phyloP scores from a whole-genome alignment of 2,888 invertebrate genomes.

The Hecatera dysodea region DNA sequence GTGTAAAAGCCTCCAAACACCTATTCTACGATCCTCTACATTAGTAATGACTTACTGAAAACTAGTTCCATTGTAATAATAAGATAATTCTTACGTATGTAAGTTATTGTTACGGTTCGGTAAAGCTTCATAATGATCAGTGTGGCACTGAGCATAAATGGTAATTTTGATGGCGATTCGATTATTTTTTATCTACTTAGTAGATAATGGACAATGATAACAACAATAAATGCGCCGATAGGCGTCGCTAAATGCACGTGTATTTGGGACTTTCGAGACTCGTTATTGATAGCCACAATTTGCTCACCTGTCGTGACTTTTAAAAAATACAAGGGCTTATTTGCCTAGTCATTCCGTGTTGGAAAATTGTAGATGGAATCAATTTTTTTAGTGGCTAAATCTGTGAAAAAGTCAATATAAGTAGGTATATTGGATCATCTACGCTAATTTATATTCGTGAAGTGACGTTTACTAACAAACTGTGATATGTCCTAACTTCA shows the following conservation, averaged over 20 bases:
- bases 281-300: constrained; percentile 25
- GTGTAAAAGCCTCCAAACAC: constrained; percentile 90
- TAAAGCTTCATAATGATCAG: constrained; percentile 83
- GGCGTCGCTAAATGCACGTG: constrained; percentile 30
- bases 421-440: constrained; percentile 36
- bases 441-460: constrained; percentile 44
- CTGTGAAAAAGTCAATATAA: constrained; percentile 25
- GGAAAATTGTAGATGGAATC: constrained; percentile 12
- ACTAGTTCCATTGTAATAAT: constrained; percentile 74
- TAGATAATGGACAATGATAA: constrained; percentile 62
- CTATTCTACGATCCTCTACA: constrained; percentile 84
- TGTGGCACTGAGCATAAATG: constrained; percentile 63
- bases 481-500: constrained; percentile 67
- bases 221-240: constrained; percentile 44
- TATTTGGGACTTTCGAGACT: constrained; percentile 24
- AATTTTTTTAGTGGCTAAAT: constrained; percentile 8
- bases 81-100: constrained; percentile 82
- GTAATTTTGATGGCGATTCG: constrained; percentile 56
- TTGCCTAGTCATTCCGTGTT: constrained; percentile 24
- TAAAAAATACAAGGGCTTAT: constrained; percentile 21
- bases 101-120: constrained; percentile 85
- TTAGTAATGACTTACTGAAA: constrained; percentile 71
- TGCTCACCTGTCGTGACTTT: constrained; percentile 26
- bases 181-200: constrained; percentile 62
- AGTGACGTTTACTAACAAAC: constrained; percentile 54